Evolutionary conservation across 2,113 vertebrate species (phyloP), one percentile per base, ranked within the genome.

Genomic region (Pica pica): DNA sequence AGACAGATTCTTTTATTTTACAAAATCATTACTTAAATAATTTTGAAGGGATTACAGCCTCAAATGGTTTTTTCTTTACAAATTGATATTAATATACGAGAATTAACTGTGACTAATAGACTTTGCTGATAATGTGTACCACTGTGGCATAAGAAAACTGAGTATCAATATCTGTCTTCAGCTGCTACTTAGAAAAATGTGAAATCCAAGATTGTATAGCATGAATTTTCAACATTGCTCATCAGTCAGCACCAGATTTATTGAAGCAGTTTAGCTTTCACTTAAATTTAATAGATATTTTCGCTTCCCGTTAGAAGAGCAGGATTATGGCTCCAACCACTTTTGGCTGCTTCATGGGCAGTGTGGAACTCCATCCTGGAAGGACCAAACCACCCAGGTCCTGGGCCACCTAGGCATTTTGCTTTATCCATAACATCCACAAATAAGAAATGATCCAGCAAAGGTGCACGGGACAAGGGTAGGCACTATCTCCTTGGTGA

Each of bases 101-200:
- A 95, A 85, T 75, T 79, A 85, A 87, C 93, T 24, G 31, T 84
- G 77, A 89, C n/a, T 87, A 93, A 93, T 9, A 69, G 78, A 71
- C 52, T 89, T 93, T 63, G n/a, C 53, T 87, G 81, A 35, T 47
- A 82, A 35, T 2, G 21, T 63, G 49, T 28, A 84, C 44, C 41
- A 69, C 19, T n/a, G 53, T 13, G 17, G 65, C 67, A 37, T 30
- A 83, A 76, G 61, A 92, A 92, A 93, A 24, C 19, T 11, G 30
- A 77, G 19, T 47, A 77, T 63, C 50, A 91, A 67, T 60, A 65
- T 46, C 70, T 50, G 20, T 49, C 46, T 85, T 83, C 71, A 83
- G 50, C 79, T 83, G 59, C 68, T 70, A 37, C 44, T 80, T 67
- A 70, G 31, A 87, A 59, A 89, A 93, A 76, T 15, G 35, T 59